Evolutionary conservation across 2,888 invertebrate species (phyloP).

Genomic region (Drosophila mulleri): DNA sequence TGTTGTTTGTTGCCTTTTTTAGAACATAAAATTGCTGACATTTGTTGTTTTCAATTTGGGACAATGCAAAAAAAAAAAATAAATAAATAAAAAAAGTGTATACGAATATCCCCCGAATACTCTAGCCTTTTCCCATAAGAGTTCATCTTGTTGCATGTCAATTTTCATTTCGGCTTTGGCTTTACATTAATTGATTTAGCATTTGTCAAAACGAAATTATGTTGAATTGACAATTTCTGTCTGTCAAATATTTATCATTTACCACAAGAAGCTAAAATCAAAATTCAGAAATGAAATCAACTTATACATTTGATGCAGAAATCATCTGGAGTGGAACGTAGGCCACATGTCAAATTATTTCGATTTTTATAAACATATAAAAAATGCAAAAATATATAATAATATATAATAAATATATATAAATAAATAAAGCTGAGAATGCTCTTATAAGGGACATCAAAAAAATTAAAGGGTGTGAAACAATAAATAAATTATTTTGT

Average conservation of each 20-base stretch:
- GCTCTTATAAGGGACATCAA: no score
- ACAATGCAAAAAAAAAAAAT: conserved; percentile 28
- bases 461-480: no score
- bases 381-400: no score
- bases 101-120: background rate
- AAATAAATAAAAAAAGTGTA: conserved; percentile 3
- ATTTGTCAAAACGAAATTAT: conserved; percentile 63
- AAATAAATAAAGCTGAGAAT: no score
- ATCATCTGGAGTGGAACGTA: background rate
- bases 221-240: conserved; percentile 57
- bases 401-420: no score
- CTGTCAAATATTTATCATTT: conserved; percentile 3
- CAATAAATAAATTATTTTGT: no score
- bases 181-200: conserved; percentile 66
- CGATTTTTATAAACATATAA: background rate
- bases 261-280: background rate
- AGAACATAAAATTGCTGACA: conserved; percentile 74
- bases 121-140: background rate
- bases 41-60: conserved; percentile 75
- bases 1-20: conserved; percentile 49
- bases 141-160: background rate
- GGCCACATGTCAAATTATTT: background rate
- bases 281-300: background rate
- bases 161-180: conserved; percentile 3
- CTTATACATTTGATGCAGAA: background rate